These are phyloP conservation scores for Anagyrus pseudococci DNA, from an alignment of 2,888 invertebrate species.

Conservation along the genomic window DNA sequence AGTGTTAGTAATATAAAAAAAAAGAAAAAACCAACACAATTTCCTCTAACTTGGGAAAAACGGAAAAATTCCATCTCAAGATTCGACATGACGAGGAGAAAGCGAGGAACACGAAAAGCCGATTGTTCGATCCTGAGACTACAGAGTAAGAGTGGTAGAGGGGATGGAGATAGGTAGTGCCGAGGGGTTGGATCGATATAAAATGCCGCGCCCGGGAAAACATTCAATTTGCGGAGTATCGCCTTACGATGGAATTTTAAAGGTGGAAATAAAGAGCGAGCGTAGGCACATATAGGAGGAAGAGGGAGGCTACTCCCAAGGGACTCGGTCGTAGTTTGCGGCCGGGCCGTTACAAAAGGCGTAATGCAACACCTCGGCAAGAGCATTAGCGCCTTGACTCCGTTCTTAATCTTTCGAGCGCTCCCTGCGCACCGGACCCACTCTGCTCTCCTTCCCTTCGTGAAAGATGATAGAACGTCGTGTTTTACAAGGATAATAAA, in stretches of 20 bases:
- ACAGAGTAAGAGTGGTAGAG: too few species aligned
- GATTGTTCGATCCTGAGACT: slow-evolving; percentile 18
- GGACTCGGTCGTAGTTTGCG: slow-evolving; percentile 9
- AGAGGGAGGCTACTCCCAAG: slow-evolving; percentile 2
- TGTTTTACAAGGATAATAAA: slow-evolving; percentile 37
- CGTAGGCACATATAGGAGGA: too few species aligned
- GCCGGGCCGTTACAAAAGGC: slow-evolving; percentile 13
- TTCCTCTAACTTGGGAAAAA: too few species aligned
- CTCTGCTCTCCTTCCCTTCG: slow-evolving; percentile 3
- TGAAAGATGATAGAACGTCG: slow-evolving; percentile 34
- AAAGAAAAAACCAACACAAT: too few species aligned
- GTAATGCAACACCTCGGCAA: slow-evolving; percentile 30
- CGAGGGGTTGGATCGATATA: slow-evolving; percentile 38
- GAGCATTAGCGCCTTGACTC: slow-evolving; percentile 34
- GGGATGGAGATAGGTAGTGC: slow-evolving; percentile 22
- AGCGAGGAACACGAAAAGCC: background rate
- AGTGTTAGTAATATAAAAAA: too few species aligned
- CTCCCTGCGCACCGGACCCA: background rate
- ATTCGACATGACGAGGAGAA: background rate
- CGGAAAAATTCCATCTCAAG: too few species aligned
- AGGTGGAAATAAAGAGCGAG: slow-evolving; percentile 31
- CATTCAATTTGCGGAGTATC: slow-evolving; percentile 57
- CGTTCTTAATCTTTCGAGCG: slow-evolving; percentile 34
- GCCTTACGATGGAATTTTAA: slow-evolving; percentile 53
- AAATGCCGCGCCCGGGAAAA: slow-evolving; percentile 46